Conservation (phyloP, 2,113 vertebrate genomes). For the Phalacrocorax carbo region DNA sequence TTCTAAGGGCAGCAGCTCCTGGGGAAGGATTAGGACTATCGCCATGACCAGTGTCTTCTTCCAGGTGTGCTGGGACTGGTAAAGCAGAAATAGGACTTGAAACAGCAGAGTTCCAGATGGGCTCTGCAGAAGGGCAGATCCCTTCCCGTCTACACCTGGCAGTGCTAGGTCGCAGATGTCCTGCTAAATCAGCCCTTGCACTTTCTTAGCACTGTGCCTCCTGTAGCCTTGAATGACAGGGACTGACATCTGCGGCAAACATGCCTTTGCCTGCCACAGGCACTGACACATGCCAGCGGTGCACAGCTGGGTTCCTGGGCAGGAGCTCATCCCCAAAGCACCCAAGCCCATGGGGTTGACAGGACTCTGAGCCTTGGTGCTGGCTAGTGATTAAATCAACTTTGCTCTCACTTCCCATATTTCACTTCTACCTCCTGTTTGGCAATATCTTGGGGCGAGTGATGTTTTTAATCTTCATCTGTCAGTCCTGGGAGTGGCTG, state of each 20-base stretch:
- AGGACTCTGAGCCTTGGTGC: not conserved
- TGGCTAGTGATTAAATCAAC: not conserved
- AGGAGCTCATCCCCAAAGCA: not conserved
- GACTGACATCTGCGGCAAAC: not conserved
- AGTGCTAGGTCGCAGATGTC: not conserved
- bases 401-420: not conserved
- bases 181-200: not conserved
- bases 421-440: not conserved
- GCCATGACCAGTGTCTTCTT: not conserved
- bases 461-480: not conserved
- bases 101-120: not conserved
- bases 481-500: not conserved
- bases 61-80: not conserved
- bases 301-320: not conserved
- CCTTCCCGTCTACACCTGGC: not conserved
- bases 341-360: not conserved
- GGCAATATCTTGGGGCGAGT: not conserved
- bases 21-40: not conserved
- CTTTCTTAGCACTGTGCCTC: not conserved
- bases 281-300: fast-evolving
- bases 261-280: not conserved
- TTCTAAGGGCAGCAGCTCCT: not conserved
- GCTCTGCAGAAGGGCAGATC: not conserved
- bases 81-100: not conserved
- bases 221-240: not conserved